Evolutionary conservation across 2,797 vertebrate species (phyloP).

Genomic region (Xiphophorus birchmanni): DNA sequence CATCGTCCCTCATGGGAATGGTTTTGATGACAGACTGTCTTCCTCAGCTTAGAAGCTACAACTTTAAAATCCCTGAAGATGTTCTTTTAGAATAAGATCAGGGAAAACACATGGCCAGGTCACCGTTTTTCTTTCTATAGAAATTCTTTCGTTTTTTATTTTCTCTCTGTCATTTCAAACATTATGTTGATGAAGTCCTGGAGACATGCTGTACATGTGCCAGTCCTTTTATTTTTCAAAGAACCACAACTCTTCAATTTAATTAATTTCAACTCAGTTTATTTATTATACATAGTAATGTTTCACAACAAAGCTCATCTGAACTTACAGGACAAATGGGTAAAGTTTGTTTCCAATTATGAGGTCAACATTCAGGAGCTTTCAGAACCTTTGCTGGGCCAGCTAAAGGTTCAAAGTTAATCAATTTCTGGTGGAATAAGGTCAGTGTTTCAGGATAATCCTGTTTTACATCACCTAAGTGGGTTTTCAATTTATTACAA

Average conservation of each 20-base stretch:
- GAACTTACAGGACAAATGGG: not conserved
- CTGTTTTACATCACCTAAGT: not conserved
- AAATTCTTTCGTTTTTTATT: not conserved
- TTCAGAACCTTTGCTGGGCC: not conserved
- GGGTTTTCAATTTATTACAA: not conserved
- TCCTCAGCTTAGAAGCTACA: not conserved
- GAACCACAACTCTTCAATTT: not conserved
- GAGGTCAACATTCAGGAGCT: not conserved
- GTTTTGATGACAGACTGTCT: not conserved
- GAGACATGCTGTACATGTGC: not conserved
- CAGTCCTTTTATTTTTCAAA: not conserved
- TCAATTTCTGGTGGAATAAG: not conserved
- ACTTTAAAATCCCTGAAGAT: not conserved
- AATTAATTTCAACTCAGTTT: not conserved
- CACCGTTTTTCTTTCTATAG: not conserved
- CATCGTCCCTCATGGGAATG: not conserved
- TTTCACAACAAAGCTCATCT: not conserved
- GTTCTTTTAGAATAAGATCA: not conserved
- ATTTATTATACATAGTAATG: not conserved
- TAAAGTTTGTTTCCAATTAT: not conserved
- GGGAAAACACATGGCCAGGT: not conserved
- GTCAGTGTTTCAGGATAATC: not conserved
- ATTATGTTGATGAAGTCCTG: not conserved
- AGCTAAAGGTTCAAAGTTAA: not conserved
- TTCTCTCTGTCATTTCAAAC: not conserved